A percentile compares a stretch with the other conserved stretches of the same genome.
These are phyloP conservation scores for Rallus limicola DNA, from an alignment of 2,113 vertebrate genomes.

Conservation along the genomic window DNA sequence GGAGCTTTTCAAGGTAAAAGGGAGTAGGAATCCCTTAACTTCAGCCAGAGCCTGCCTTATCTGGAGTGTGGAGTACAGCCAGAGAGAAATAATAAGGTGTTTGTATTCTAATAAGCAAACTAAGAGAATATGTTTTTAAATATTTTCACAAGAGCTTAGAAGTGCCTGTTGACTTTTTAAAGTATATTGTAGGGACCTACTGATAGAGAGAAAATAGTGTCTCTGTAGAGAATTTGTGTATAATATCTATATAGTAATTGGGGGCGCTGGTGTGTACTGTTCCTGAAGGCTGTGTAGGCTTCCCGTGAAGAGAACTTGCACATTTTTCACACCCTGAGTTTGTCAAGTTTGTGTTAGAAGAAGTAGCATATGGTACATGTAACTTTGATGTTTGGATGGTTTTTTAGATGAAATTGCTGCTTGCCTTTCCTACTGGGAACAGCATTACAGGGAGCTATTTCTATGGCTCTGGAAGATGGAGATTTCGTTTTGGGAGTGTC, in stretches of 20 bases:
- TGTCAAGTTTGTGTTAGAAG: slow-evolving; percentile 56
- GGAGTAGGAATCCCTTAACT: background rate
- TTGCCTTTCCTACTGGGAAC: slow-evolving; percentile 3
- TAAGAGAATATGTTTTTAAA: background rate
- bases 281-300: slow-evolving; percentile 9
- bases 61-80: background rate
- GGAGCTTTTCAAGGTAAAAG: background rate
- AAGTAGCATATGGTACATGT: slow-evolving; percentile 58
- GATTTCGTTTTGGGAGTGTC: background rate
- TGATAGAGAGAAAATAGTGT: background rate
- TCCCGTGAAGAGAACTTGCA: background rate
- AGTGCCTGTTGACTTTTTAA: background rate
- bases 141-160: background rate
- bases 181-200: background rate
- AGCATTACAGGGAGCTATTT: background rate
- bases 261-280: background rate
- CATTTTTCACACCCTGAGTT: slow-evolving; percentile 56
- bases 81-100: background rate
- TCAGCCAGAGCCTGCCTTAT: background rate
- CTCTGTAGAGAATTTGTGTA: background rate
- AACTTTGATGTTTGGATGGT: background rate
- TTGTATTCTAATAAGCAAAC: background rate
- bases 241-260: background rate
- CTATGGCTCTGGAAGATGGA: background rate
- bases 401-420: background rate